Evolutionary conservation across 2,113 vertebrate genomes (phyloP).

Genomic region (Osmerus eperlanus): DNA sequence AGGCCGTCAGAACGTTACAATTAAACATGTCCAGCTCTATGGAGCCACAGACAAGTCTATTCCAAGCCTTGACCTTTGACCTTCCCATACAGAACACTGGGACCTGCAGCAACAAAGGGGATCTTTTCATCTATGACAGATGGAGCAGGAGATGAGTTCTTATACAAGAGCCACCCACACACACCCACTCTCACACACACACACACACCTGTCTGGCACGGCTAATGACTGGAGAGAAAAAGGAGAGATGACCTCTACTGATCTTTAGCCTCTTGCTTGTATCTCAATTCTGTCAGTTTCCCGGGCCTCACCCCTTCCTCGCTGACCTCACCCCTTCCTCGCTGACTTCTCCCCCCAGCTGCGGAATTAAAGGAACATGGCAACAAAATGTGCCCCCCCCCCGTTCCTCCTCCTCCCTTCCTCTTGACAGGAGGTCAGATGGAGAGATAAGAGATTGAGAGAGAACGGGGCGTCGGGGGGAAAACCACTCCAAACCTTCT

Average conservation of each 20-base stretch:
- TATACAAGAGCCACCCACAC: slow-evolving; percentile 58
- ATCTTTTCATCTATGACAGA: slow-evolving; percentile 61
- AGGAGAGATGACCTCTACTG: background rate
- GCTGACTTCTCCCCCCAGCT: slow-evolving; percentile 53
- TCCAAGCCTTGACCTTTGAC: slow-evolving; percentile 50
- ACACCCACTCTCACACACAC: slow-evolving; percentile 43
- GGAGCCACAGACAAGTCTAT: slow-evolving; percentile 34
- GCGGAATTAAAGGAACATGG: slow-evolving; percentile 68
- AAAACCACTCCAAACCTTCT: slow-evolving; percentile 69
- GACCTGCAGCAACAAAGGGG: slow-evolving; percentile 50
- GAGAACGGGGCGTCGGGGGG: background rate
- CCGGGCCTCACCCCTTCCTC: slow-evolving; percentile 2
- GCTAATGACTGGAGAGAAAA: background rate
- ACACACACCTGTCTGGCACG: slow-evolving; percentile 2
- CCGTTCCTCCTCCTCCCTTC: background rate
- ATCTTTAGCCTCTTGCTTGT: slow-evolving; percentile 40
- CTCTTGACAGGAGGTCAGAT: slow-evolving; percentile 53
- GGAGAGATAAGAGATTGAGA: slow-evolving; percentile 51
- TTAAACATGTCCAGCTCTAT: slow-evolving; percentile 40
- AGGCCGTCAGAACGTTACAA: slow-evolving; percentile 39
- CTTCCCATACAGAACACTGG: slow-evolving; percentile 48
- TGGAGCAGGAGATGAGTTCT: slow-evolving; percentile 40
- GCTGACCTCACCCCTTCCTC: slow-evolving; percentile 39
- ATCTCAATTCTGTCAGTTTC: slow-evolving; percentile 17
- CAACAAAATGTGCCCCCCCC: slow-evolving; percentile 61